A percentile compares a stretch with the other conserved stretches of the same genome.
These are phyloP conservation scores for Platyscapa corneri DNA, from an alignment of 1,140 invertebrate genomes.

Conservation along the genomic window DNA sequence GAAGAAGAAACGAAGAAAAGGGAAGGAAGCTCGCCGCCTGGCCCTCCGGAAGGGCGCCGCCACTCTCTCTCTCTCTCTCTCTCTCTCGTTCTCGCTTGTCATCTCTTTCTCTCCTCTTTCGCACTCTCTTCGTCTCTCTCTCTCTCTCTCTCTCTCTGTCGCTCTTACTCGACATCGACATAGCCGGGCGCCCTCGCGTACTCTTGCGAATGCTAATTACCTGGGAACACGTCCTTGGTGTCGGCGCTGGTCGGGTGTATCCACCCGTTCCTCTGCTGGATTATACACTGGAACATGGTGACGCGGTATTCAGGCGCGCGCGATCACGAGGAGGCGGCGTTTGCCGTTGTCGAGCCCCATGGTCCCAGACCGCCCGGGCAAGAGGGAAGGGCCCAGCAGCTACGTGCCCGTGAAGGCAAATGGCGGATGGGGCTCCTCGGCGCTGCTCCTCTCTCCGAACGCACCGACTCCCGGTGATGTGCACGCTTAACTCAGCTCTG, in stretches of 20 bases:
- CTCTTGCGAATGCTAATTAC: no score
- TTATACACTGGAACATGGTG: constrained; percentile 87
- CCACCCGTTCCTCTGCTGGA: constrained; percentile 86
- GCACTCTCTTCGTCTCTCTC: neutral
- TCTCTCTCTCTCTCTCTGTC: neutral
- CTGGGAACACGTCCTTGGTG: constrained; percentile 86
- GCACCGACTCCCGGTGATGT: neutral
- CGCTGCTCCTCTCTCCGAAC: neutral
- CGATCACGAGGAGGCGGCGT: neutral
- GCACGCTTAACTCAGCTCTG: neutral
- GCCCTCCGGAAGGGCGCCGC: constrained; percentile 11
- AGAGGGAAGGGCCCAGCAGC: neutral
- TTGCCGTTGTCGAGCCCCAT: neutral
- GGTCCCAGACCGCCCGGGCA: neutral
- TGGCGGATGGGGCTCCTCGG: neutral
- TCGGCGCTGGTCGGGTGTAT: constrained; percentile 81
- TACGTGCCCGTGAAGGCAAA: constrained; percentile 2
- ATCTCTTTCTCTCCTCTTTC: neutral
- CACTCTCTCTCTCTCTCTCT: neutral
- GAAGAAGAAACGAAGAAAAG: neutral
- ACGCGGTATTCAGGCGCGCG: neutral
- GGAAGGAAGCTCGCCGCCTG: neutral
- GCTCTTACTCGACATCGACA: neutral
- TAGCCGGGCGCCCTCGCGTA: no score
- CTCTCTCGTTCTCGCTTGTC: neutral